These are phyloP conservation scores for Cladorhizidae sp. DNA, from an alignment of 37 sponge, comb jelly and placozoan species.

Conservation along the genomic window DNA sequence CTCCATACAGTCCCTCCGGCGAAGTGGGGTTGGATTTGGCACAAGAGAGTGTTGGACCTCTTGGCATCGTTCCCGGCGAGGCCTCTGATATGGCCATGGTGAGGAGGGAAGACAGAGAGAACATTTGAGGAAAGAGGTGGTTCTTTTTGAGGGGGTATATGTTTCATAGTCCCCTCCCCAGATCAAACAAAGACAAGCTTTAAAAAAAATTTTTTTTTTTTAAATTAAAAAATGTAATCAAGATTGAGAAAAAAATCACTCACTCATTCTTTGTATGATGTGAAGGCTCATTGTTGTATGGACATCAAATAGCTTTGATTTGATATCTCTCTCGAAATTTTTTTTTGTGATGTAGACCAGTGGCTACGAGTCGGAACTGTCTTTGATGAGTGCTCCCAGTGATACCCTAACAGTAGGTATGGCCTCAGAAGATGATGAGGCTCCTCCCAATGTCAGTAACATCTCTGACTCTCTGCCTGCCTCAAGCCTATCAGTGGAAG, in stretches of 20 bases:
- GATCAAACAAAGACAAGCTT: no score
- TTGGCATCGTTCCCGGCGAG: neutral
- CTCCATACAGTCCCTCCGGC: neutral
- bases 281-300: no score
- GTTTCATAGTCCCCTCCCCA: neutral
- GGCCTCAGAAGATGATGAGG: neutral
- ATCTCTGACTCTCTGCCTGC: neutral
- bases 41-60: neutral
- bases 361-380: constrained; percentile 19
- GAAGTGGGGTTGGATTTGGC: neutral
- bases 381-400: neutral
- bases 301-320: no score
- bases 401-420: neutral
- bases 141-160: neutral
- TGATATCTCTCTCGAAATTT: no score
- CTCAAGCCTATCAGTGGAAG: neutral
- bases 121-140: neutral
- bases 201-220: no score
- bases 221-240: no score
- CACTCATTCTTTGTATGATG: no score
- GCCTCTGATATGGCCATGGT: constrained; percentile 3
- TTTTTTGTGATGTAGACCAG: constrained; percentile 12
- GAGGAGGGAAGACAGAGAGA: neutral
- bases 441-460: neutral
- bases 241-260: no score